These are phyloP conservation scores for Tortricodes alternella DNA, from an alignment of 2,888 invertebrate species.

Conservation along the genomic window DNA sequence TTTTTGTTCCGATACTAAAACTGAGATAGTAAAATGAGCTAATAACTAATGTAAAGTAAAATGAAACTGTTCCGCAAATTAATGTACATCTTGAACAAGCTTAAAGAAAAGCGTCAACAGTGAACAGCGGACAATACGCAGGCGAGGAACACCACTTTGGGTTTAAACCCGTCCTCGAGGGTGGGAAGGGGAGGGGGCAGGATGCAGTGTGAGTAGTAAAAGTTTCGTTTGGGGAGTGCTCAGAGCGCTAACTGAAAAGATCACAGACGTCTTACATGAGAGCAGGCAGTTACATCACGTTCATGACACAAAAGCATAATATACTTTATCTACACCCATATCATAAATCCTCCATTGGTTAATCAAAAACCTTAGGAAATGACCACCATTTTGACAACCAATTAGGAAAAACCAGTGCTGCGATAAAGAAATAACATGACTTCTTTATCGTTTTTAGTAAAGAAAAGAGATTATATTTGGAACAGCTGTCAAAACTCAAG, in stretches of 20 bases:
- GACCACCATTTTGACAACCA: no score
- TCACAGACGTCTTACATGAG: background rate
- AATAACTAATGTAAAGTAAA: background rate
- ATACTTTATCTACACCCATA: background rate
- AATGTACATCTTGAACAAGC: conserved; percentile 23
- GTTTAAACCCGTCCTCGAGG: background rate
- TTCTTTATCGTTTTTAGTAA: no score
- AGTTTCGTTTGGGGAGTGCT: conserved; percentile 19
- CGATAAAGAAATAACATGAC: no score
- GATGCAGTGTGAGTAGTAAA: conserved; percentile 22
- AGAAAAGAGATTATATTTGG: no score
- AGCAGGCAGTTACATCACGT: background rate
- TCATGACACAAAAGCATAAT: background rate
- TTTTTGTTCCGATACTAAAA: no score
- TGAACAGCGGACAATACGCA: conserved; percentile 1
- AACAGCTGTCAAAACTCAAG: no score
- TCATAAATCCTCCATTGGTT: no score
- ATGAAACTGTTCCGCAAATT: conserved; percentile 7
- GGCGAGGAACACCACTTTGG: conserved; percentile 10
- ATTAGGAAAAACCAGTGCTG: no score
- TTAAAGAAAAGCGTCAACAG: background rate
- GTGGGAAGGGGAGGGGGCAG: background rate
- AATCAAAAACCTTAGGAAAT: no score
- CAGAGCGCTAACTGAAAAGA: conserved; percentile 19
- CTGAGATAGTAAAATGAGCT: background rate